These are phyloP conservation scores for Sebastes fasciatus DNA, from an alignment of 2,113 vertebrate genomes.

Conservation along the genomic window DNA sequence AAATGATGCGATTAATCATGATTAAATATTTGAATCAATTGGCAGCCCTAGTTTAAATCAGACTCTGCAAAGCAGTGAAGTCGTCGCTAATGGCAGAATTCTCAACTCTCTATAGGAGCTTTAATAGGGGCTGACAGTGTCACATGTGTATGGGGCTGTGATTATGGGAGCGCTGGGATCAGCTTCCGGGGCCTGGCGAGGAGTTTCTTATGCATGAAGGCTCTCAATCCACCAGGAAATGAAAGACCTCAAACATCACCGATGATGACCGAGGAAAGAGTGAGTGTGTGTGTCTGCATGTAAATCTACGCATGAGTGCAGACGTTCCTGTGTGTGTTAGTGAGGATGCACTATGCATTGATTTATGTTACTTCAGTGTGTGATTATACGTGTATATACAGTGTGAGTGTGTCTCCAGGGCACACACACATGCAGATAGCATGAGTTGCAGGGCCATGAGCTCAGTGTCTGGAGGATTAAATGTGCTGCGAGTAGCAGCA, in stretches of 20 bases:
- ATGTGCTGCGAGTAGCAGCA: constrained; percentile 60
- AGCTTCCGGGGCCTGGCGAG: constrained; percentile 18
- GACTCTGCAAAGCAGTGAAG: neutral
- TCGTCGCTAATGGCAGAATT: neutral
- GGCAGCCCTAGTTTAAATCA: neutral
- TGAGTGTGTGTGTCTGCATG: constrained; percentile 6
- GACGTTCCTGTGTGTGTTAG: constrained; percentile 8
- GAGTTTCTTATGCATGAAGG: constrained; percentile 50
- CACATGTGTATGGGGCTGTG: constrained; percentile 19
- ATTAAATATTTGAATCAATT: too few species aligned
- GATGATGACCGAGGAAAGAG: constrained; percentile 15
- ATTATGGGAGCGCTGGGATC: constrained; percentile 33
- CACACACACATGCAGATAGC: neutral
- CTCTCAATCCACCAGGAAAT: constrained; percentile 29
- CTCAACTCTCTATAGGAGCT: constrained; percentile 11
- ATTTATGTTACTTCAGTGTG: constrained; percentile 20
- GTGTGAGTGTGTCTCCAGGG: neutral
- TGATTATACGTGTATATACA: constrained; percentile 16
- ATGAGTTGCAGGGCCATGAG: constrained; percentile 51
- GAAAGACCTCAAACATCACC: constrained; percentile 18
- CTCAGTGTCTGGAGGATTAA: constrained; percentile 68
- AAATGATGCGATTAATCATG: too few species aligned
- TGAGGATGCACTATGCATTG: constrained; percentile 20
- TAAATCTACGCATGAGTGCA: constrained; percentile 7
- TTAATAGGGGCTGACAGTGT: constrained; percentile 43